Percentiles rank a stretch among this genome's conserved stretches.
Evolutionary conservation across 1,140 invertebrate species (phyloP).

Genomic region (Drosophila pseudoananassae): DNA sequence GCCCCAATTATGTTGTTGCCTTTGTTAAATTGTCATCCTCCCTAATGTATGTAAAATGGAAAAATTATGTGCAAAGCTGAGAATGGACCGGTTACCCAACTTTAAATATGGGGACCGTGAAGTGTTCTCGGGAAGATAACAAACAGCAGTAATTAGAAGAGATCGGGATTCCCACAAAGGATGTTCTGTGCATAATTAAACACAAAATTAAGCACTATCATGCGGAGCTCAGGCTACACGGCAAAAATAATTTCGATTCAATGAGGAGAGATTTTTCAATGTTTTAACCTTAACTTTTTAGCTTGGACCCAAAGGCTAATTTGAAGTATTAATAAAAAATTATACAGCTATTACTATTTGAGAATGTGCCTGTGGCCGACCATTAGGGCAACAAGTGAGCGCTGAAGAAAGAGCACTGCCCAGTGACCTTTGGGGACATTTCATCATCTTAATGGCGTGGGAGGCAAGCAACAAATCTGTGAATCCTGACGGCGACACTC

Average conservation of each 20-base stretch:
- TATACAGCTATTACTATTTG: neutral
- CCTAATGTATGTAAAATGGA: slow-evolving; percentile 23
- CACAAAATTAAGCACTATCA: slow-evolving; percentile 76
- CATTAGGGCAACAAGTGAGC: slow-evolving; percentile 71
- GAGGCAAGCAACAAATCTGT: slow-evolving; percentile 29
- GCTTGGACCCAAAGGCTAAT: slow-evolving; percentile 5
- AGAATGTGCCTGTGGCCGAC: neutral
- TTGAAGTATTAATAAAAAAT: slow-evolving; percentile 71
- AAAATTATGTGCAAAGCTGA: slow-evolving; percentile 41
- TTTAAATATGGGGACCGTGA: slow-evolving; percentile 43
- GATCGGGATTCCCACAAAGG: slow-evolving; percentile 38
- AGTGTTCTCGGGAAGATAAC: slow-evolving; percentile 59
- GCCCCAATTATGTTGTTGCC: slow-evolving; percentile 69
- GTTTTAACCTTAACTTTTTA: neutral
- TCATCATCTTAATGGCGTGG: slow-evolving; percentile 70
- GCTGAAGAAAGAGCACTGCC: slow-evolving; percentile 6
- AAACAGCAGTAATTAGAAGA: slow-evolving; percentile 67
- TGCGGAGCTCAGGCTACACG: slow-evolving; percentile 11
- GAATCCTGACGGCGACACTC: slow-evolving; percentile 53
- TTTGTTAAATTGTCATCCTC: slow-evolving; percentile 67
- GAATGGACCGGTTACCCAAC: slow-evolving; percentile 16
- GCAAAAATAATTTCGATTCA: neutral
- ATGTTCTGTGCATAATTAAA: slow-evolving; percentile 74
- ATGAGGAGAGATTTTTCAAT: neutral
- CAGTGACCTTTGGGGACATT: slow-evolving; percentile 62